phyloP scores from a whole-genome alignment of 2,888 invertebrate species.

The Acholoe squamosa region DNA sequence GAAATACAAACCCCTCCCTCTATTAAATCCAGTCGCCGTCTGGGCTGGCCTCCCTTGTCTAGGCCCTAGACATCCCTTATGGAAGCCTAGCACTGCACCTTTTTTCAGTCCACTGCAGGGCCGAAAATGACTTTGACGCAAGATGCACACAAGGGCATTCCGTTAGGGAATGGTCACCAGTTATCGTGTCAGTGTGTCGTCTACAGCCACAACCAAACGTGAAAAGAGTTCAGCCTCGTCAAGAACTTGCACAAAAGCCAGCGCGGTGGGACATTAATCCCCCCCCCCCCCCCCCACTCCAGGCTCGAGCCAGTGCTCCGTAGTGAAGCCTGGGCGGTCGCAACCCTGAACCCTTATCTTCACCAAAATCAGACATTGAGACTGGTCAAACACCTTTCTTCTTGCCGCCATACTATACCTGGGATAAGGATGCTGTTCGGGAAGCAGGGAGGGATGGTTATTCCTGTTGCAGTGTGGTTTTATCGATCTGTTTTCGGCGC shows the following conservation, averaged over 20 bases:
- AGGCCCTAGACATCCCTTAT: background rate
- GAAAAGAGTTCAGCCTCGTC: background rate
- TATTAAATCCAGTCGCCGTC: slow-evolving; percentile 30
- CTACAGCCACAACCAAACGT: background rate
- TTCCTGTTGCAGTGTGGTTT: background rate
- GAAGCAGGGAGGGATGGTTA: background rate
- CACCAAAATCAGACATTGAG: background rate
- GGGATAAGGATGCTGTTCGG: background rate
- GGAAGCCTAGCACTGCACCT: background rate
- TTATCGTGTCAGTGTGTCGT: background rate
- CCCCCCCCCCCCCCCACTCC: background rate
- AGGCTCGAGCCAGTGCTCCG: too few species aligned
- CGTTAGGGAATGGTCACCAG: too few species aligned
- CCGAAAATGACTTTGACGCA: background rate
- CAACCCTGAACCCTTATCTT: slow-evolving; percentile 18
- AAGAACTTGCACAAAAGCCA: background rate
- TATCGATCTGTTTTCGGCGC: slow-evolving; percentile 48
- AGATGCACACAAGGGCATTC: background rate
- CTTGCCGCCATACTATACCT: background rate
- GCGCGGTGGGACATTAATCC: slow-evolving; percentile 14
- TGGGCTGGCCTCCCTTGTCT: background rate
- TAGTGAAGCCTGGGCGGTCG: background rate
- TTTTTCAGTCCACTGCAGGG: background rate
- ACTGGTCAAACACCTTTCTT: background rate
- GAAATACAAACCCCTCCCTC: slow-evolving; percentile 46